Base-by-base conservation (phyloP, 2,797 vertebrate genomes). In the Tarsius wallacei region DNA sequence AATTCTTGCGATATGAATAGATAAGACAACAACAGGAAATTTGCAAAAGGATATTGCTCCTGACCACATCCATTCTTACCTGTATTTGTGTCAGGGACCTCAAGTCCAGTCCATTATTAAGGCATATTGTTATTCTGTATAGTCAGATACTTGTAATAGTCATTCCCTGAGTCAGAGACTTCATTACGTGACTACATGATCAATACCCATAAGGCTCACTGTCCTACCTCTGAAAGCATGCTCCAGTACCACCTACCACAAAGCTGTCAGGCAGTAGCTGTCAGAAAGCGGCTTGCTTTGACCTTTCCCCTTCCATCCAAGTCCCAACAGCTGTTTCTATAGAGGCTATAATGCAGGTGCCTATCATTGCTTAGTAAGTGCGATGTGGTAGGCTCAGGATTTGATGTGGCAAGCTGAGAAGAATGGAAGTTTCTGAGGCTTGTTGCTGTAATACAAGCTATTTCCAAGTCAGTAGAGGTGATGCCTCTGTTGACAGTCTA, bases 21-120 rank as follows among this genome's bases (percentile, higher is more conserved):
- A 90, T 71, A 66, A 78, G 15, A 33, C 57, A 91, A 73, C 31
- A 90, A 64, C 5, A 78, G 28, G 64, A 87, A 91, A 64, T 78
- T 22, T 88, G 8, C 73, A 97, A 81, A 94, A 85, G 63, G 6
- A 36, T 89, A 55, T 28, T 64, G 11, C 19, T 80, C 22, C n/a
- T 36, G 31, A 13, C 15, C 22, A 51, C 28, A 70, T 47, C 88
- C 26, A 80, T 89, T 97, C 51, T 55, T 82, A 63, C 31, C 17
- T 77, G n/a, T 78, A 73, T 70, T 86, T 94, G 31, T 88, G 33
- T 68, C 86, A 19, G 42, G 55, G 21, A 55, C 19, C 36, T 70
- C 14, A 80, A 80, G 17, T 63, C 14, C 28, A 85, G 15, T 42
- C 83, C 73, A 55, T 84, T 93, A 82, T 90, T 85, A 95, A 94